Conservation (phyloP, 2,113 vertebrate genomes). For the Dermatemys mawii region DNA sequence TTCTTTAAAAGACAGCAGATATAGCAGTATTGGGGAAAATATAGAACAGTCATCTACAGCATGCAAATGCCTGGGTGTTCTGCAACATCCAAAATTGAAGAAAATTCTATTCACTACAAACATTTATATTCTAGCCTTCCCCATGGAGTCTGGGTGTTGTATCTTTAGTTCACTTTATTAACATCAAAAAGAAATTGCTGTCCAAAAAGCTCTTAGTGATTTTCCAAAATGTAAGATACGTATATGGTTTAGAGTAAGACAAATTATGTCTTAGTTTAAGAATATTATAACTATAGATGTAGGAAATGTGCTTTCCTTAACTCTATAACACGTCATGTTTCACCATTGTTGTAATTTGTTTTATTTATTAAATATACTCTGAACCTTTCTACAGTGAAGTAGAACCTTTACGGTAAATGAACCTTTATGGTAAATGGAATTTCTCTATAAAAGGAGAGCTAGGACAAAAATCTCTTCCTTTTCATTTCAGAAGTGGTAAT, state of each 20-base stretch:
- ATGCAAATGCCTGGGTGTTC: neutral
- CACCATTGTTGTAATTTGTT: neutral
- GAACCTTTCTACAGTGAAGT: neutral
- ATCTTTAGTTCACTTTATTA: neutral
- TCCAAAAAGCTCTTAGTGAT: neutral
- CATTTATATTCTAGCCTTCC: neutral
- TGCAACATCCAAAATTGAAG: neutral
- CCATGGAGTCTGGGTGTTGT: neutral
- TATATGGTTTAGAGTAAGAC: slow-evolving; percentile 3
- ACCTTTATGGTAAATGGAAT: neutral
- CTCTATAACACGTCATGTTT: neutral
- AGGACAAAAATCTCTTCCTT: neutral
- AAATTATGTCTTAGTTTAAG: neutral
- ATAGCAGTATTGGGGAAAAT: neutral
- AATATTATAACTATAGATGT: neutral
- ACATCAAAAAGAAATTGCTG: neutral
- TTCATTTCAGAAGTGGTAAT: neutral
- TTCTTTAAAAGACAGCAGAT: no score
- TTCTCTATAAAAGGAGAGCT: neutral
- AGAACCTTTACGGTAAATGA: neutral
- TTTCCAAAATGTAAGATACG: neutral
- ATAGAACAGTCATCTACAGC: neutral
- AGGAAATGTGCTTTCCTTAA: neutral
- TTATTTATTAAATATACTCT: slow-evolving; percentile 6
- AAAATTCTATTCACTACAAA: neutral